Percentiles rank a stretch among this genome's conserved stretches.
Conservation (phyloP, 2,797 vertebrate species). For the Crenichthys baileyi region DNA sequence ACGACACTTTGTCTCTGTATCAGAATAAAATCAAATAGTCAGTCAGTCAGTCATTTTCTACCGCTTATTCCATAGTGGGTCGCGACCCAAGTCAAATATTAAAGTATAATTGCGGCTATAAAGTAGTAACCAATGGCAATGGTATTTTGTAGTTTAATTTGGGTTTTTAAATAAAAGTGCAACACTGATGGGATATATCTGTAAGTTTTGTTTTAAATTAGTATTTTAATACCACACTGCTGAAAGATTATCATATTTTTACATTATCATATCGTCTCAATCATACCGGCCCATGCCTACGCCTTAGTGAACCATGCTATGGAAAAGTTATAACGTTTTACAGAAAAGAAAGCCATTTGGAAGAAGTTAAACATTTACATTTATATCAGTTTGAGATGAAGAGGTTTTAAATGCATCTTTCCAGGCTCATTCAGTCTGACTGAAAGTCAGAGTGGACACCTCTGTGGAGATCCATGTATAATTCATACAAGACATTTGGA, state of each 20-base stretch:
- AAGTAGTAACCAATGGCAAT: too few relatives aligned
- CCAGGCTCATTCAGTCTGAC: conserved; percentile 14
- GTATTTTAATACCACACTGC: not conserved
- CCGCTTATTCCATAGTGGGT: too few relatives aligned
- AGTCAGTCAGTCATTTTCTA: too few relatives aligned
- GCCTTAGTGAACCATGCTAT: not conserved
- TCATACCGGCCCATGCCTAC: not conserved
- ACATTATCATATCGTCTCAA: not conserved
- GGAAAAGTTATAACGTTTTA: conserved; percentile 3
- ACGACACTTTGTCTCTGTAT: too few relatives aligned
- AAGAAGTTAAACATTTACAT: conserved; percentile 12
- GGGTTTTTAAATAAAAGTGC: not conserved
- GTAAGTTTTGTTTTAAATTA: not conserved
- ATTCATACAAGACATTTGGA: conserved; percentile 22
- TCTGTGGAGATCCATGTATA: conserved; percentile 42
- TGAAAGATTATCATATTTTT: not conserved
- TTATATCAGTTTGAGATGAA: conserved; percentile 17
- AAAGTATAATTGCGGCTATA: too few relatives aligned
- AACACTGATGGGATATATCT: not conserved
- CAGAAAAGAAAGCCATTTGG: not conserved
- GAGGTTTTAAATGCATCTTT: conserved; percentile 11
- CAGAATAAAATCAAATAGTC: too few relatives aligned
- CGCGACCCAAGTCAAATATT: too few relatives aligned
- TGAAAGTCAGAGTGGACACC: conserved; percentile 19
- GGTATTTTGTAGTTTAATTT: not conserved